A percentile compares a stretch with the other conserved stretches of the same genome.
phyloP scores from a whole-genome alignment of 35 echinoderm and acorn worm species.

The Lytechinus variegatus region DNA sequence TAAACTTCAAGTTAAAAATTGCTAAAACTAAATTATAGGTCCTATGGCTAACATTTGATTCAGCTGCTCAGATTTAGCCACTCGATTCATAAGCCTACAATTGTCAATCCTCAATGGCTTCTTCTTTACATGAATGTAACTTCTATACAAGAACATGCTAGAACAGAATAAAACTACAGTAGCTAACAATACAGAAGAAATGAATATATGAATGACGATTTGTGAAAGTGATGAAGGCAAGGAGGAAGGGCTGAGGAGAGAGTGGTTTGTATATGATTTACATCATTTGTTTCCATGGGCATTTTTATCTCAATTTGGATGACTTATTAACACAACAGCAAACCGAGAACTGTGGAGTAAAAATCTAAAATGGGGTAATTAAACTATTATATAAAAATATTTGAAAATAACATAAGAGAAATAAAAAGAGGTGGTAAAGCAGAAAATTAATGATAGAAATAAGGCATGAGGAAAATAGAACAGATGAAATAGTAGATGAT shows the following conservation, averaged over 20 bases:
- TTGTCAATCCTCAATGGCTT: too few relatives aligned
- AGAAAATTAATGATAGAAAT: neutral
- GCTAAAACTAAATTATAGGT: too few relatives aligned
- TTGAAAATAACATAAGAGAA: neutral
- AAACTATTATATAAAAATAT: neutral
- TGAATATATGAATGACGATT: neutral
- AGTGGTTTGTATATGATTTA: neutral
- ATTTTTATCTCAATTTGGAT: neutral
- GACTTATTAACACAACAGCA: neutral
- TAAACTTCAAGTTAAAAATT: too few relatives aligned
- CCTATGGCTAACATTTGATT: too few relatives aligned
- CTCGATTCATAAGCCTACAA: too few relatives aligned
- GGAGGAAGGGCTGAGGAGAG: neutral
- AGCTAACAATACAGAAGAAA: too few relatives aligned
- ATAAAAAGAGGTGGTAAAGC: neutral
- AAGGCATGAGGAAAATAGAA: neutral
- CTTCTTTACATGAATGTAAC: too few relatives aligned
- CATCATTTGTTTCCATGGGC: neutral
- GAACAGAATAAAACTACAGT: too few relatives aligned
- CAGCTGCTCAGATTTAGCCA: too few relatives aligned
- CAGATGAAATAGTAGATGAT: neutral
- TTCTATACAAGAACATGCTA: too few relatives aligned
- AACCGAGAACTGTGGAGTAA: neutral
- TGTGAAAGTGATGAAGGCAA: neutral
- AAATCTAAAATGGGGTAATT: neutral